Evolutionary conservation across 2,888 invertebrate species (phyloP), one percentile per base, ranked within the genome.

Genomic region (Megalurothrips usitatus): DNA sequence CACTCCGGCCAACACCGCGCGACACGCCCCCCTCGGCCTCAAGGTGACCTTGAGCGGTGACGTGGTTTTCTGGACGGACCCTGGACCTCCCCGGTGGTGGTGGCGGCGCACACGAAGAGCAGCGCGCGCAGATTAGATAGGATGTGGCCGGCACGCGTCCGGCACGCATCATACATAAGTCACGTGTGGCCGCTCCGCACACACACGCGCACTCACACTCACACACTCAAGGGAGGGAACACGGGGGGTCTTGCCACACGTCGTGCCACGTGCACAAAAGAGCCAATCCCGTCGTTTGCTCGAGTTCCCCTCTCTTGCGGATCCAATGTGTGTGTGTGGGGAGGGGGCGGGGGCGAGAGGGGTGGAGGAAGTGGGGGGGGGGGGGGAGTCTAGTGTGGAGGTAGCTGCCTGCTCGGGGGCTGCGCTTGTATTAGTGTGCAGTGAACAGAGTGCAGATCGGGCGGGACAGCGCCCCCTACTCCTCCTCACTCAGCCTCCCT

Each of bases 391-490:
- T n/a, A n/a, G n/a, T n/a, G n/a, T n/a, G n/a, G 34, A 2, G 34
- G 34, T 43, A 43, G 34, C 34, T 43, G n/a, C n/a, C n/a, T n/a
- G n/a, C n/a, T n/a, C n/a, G 6, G 34, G 34, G 34, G 34, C 3
- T 43, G 3, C 34, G 34, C 34, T 43, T 43, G 34, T 43, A 43
- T 43, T 43, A 43, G 58, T 58, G 58, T 58, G 17, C 58, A 58
- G 19, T 58, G 58, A 58, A 58, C 58, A n/a, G 58, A 17, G 58
- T 58, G 68, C 68, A 75, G 68, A 75, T 75, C 68, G 68, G 68
- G 68, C 26, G 26, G 58, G 68, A 8, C 68, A 26, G 58, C 68
- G 9, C 68, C 23, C 68, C 68, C 23, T 11, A 23, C 23, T 26
- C 68, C 17, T 17, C 58, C 17, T 14, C 58, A 6, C 58, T 8